These are phyloP conservation scores for Pomatostomus ruficeps DNA, from an alignment of 2,113 vertebrate species.

Conservation along the genomic window DNA sequence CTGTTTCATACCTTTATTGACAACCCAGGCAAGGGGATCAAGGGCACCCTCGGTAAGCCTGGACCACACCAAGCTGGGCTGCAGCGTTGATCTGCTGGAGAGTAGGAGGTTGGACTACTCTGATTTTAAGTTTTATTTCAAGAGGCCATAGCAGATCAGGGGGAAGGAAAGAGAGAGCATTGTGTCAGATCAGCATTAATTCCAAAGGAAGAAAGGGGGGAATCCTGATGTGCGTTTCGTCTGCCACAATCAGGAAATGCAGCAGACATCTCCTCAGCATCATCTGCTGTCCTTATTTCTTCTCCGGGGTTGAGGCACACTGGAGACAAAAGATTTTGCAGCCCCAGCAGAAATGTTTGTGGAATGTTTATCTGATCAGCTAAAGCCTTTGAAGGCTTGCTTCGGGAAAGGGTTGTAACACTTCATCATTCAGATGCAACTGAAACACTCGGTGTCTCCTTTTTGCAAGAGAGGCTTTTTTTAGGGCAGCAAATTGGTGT, in stretches of 20 bases:
- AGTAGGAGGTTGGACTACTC: background rate
- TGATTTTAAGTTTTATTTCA: background rate
- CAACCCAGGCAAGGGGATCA: too few species aligned
- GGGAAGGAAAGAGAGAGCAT: background rate
- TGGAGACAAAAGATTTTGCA: conserved; percentile 40
- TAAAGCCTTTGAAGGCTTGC: conserved; percentile 40
- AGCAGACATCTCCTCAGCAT: conserved; percentile 48
- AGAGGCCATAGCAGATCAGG: background rate
- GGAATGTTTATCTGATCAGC: conserved; percentile 55
- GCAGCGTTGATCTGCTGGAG: background rate
- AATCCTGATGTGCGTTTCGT: background rate
- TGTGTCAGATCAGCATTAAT: background rate
- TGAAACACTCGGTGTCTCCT: background rate
- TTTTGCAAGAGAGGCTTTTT: background rate
- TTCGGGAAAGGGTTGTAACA: conserved; percentile 47
- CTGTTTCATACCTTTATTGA: background rate
- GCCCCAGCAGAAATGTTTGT: conserved; percentile 43
- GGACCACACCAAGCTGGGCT: background rate
- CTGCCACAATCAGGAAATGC: conserved; percentile 25
- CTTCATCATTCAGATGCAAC: conserved; percentile 47
- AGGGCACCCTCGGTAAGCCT: background rate
- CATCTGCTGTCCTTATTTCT: conserved; percentile 42
- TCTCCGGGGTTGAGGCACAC: background rate
- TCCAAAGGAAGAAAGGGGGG: background rate
- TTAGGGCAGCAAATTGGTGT: background rate